A percentile compares a stretch with the other conserved stretches of the same genome.
Evolutionary conservation across 2,113 vertebrate genomes (phyloP).

Genomic region (Mobula birostris): DNA sequence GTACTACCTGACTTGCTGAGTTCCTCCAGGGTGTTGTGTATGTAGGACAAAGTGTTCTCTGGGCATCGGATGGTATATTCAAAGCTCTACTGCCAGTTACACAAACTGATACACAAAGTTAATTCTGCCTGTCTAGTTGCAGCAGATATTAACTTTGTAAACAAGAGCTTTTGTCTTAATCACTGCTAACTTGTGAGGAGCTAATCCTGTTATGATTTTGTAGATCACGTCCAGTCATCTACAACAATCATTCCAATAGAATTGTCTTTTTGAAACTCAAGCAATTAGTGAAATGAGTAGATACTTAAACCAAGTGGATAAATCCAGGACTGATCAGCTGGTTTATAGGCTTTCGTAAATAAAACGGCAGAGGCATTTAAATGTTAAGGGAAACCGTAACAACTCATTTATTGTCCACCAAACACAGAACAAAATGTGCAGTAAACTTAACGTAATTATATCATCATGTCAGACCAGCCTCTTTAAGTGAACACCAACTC

Average conservation of each 20-base stretch:
- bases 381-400: too few species aligned
- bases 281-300: background rate
- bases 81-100: background rate
- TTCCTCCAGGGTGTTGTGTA: too few species aligned
- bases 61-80: background rate
- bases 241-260: background rate
- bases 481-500: too few species aligned
- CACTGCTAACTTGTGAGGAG: background rate
- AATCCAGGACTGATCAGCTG: background rate
- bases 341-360: too few species aligned
- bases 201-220: background rate
- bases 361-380: too few species aligned
- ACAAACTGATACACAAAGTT: background rate
- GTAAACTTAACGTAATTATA: too few species aligned
- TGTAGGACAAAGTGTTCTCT: background rate
- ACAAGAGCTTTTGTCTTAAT: background rate
- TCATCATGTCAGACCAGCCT: too few species aligned
- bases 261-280: background rate
- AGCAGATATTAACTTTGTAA: background rate
- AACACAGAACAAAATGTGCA: too few species aligned
- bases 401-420: too few species aligned
- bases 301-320: constrained; percentile 25
- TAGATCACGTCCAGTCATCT: background rate
- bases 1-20: too few species aligned
- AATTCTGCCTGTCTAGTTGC: background rate